Evolutionary conservation across 2,113 vertebrate genomes (phyloP), one percentile per base, ranked within the genome.

Genomic region (Oryzias curvinotus): DNA sequence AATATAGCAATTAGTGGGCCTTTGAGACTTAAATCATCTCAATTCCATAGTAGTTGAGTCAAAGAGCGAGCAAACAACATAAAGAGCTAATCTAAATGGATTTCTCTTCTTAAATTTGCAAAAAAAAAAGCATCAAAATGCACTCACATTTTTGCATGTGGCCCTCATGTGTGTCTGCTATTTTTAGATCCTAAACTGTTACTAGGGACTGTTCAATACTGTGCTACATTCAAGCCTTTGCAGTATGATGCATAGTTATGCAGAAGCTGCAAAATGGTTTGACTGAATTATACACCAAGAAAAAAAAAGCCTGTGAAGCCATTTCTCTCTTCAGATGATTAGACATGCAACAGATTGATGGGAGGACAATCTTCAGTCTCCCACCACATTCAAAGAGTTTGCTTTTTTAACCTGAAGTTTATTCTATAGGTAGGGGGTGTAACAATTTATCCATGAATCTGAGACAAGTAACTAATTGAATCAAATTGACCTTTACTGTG

Each of bases 111-210:
- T 58, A 17, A 70, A 75, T 68, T 62, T 54, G 74, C 49, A 64
- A 71, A 26, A 6, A 71, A 26, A 6, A n/a, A 79, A 53, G 67
- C 68, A 70, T 56, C 57, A 81, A 79, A 23, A 85, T 58, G 62
- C 51, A 68, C 58, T 56, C 25, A 25, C 68, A 64, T 71, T 84
- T 77, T 83, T 83, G 83, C 83, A 71, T 76, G 74, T 12, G 3
- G 53, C 63, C 73, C 3, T 73, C 76, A 44, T 52, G 70, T 54
- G 65, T 56, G 52, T 23, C 7, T 21, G 81, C 73, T 88, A 89
- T 88, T 89, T 89, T 85, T 90, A 87, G 87, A 77, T 47, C 69
- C 45, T 71, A 81, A 87, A 90, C 71, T 75, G 84, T 87, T 83
- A 85, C 81, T 62, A 71, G 75, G 77, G 81, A 80, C 65, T 55